Evolutionary conservation across 1,140 invertebrate species (phyloP).

Genomic region (Drosophila sproati): DNA sequence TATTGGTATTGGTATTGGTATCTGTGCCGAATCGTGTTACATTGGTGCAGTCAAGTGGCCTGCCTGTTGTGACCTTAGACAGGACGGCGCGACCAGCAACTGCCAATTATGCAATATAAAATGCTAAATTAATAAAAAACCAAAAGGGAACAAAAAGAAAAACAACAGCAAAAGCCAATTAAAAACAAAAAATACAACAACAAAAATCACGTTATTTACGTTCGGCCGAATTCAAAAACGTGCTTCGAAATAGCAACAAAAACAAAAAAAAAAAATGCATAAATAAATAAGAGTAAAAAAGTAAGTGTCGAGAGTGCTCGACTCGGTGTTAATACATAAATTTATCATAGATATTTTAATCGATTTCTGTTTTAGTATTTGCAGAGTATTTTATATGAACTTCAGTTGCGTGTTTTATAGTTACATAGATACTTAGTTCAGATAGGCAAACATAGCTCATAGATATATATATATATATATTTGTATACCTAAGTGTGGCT

Average conservation of each 20-base stretch:
- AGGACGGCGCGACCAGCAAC: constrained; percentile 53
- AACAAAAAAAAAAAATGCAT: background rate
- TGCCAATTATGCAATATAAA: constrained; percentile 76
- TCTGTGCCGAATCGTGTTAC: constrained; percentile 12
- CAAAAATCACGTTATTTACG: constrained; percentile 49
- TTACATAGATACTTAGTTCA: too few species aligned
- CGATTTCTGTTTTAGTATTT: too few species aligned
- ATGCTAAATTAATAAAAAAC: constrained; percentile 66
- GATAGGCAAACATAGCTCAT: too few species aligned
- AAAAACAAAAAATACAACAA: constrained; percentile 36
- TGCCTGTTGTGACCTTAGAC: constrained; percentile 56
- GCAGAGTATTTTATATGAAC: too few species aligned
- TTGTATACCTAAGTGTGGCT: background rate
- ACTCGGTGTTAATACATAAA: too few species aligned
- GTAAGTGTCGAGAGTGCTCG: background rate
- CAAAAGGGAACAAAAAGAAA: constrained; percentile 27
- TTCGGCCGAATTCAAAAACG: constrained; percentile 39
- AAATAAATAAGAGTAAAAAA: constrained; percentile 19
- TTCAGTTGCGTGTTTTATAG: too few species aligned
- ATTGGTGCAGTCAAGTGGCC: constrained; percentile 34
- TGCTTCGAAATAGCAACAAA: constrained; percentile 30
- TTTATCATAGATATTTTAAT: too few species aligned
- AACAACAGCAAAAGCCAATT: constrained; percentile 9
- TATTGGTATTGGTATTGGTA: constrained; percentile 1
- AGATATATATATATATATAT: background rate